Base-by-base conservation (phyloP, 2,888 invertebrate species). In the Hydriomena furcata region DNA sequence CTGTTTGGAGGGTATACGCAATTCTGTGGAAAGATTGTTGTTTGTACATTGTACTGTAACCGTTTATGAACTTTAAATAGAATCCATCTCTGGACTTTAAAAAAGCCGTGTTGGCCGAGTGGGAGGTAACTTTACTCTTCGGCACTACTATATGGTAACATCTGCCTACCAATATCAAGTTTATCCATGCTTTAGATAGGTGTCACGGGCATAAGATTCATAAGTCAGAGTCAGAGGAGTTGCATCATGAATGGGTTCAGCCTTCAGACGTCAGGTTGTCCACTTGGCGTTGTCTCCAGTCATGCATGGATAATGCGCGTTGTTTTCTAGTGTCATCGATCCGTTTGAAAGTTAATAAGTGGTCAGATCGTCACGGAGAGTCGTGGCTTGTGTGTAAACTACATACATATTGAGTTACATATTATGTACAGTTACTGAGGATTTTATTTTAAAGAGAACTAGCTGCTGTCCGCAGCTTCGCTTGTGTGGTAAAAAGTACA, bases 221-320 rank as follows among this genome's bases (percentile, higher is more conserved):
- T n/a, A n/a, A n/a, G n/a, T n/a, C n/a, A n/a, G n/a, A n/a, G n/a
- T n/a, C n/a, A n/a, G n/a, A n/a, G n/a, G n/a, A n/a, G n/a, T n/a
- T n/a, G n/a, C 17, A 17, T 17, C 17, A 2, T 3, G 2, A 42
- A 37, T 28, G 12, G 21, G 21, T 34, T 13, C 12, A 43, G 20
- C 38, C 41, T 37, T 34, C 27, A 42, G 10, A 23, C 34, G 12
- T 21, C 47, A 40, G 45, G 32, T 58, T 61, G 52, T 53, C 37
- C 52, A 55, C 53, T 43, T 56, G 38, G 35, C 28, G 47, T 68
- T 73, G 73, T 77, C 61, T 38, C 55, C 66, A 76, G 63, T 75
- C 79, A 73, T 70, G 79, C 79, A 66, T 68, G 59, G 55, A 67
- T 57, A 72, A 76, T 68, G 59, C 46, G 50, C 49, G 40, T 44